Percentiles rank a stretch among this genome's conserved stretches.
Conservation (phyloP, 2,113 vertebrate genomes). For the Tamias sibiricus region DNA sequence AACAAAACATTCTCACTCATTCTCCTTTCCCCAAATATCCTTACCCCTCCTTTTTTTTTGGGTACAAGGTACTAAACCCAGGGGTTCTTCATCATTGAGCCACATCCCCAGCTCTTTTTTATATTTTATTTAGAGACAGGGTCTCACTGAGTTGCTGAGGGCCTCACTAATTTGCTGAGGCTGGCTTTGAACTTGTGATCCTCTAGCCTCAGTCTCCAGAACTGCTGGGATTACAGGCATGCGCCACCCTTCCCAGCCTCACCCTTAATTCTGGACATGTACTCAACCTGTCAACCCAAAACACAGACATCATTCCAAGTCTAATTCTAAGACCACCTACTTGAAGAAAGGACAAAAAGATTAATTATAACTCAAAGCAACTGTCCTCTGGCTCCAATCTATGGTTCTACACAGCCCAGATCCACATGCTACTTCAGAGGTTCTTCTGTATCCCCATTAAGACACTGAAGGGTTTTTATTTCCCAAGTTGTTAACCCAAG, state of each 20-base stretch:
- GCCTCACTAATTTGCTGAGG: no score
- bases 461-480: background rate
- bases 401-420: background rate
- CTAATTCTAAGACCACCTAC: background rate
- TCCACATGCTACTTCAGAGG: background rate
- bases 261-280: background rate
- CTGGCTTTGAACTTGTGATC: no score
- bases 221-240: no score
- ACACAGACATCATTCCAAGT: slow-evolving; percentile 25
- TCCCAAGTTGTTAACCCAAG: no score
- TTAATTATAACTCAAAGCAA: background rate
- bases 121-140: no score
- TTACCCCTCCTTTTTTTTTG: background rate
- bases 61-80: no score
- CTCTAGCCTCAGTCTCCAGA: no score
- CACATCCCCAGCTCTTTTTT: no score
- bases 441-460: background rate
- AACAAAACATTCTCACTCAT: slow-evolving; percentile 25
- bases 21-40: background rate
- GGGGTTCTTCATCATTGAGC: no score
- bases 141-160: no score
- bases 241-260: no score
- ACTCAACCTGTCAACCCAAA: background rate
- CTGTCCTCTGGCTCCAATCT: background rate
- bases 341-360: background rate